Conservation (phyloP, 2,113 vertebrate species). For the Herpetotheres cachinnans region DNA sequence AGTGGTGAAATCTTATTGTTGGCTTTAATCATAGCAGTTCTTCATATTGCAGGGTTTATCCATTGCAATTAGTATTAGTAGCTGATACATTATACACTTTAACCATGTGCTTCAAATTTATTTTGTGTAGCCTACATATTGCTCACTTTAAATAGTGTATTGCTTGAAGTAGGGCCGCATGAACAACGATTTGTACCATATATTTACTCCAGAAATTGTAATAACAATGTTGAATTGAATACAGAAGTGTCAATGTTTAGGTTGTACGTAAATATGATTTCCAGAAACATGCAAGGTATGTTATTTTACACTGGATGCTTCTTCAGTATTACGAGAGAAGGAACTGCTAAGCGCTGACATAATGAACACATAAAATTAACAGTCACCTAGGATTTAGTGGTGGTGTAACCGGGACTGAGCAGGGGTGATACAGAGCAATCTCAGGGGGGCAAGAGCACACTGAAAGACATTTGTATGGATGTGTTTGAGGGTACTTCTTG, state of each 20-base stretch:
- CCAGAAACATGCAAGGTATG: not conserved
- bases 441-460: not conserved
- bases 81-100: not conserved
- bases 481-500: not conserved
- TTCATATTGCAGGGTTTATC: not conserved
- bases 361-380: not conserved
- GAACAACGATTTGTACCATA: not conserved
- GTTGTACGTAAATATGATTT: not conserved
- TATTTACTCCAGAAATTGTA: not conserved
- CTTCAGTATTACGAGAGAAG: not conserved
- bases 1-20: not conserved
- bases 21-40: not conserved
- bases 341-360: not conserved
- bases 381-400: not conserved
- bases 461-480: not conserved
- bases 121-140: not conserved
- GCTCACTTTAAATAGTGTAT: not conserved
- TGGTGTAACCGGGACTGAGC: not conserved
- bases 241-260: not conserved
- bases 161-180: not conserved
- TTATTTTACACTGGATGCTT: not conserved
- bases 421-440: not conserved
- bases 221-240: not conserved
- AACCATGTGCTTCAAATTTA: not conserved
- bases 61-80: not conserved